Conservation (phyloP, 1,140 invertebrate genomes). For the Leucophenga varia region DNA sequence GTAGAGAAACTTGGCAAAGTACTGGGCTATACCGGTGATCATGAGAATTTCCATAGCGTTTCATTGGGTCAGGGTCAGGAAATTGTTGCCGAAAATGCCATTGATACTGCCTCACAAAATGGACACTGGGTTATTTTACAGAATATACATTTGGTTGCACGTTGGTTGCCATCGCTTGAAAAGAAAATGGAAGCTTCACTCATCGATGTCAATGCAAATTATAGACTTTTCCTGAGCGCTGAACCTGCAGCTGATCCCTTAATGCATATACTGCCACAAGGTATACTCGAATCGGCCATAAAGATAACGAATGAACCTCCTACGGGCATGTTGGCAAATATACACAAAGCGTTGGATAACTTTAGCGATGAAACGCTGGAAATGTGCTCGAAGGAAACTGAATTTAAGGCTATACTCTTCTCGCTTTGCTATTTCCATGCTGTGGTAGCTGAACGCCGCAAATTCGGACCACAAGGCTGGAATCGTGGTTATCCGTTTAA, state of each 20-base stretch:
- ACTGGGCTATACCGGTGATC: slow-evolving; percentile 78
- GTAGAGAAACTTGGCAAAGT: slow-evolving; percentile 75
- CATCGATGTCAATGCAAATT: slow-evolving; percentile 70
- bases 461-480: slow-evolving; percentile 95
- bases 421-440: slow-evolving; percentile 95
- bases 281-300: slow-evolving; percentile 89
- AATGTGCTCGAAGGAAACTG: slow-evolving; percentile 88
- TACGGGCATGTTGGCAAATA: slow-evolving; percentile 90
- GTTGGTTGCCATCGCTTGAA: slow-evolving; percentile 84
- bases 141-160: slow-evolving; percentile 90
- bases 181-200: slow-evolving; percentile 84
- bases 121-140: slow-evolving; percentile 93
- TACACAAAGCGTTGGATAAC: slow-evolving; percentile 92
- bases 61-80: slow-evolving; percentile 95
- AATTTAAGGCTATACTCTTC: slow-evolving; percentile 92
- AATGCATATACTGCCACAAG: slow-evolving; percentile 67
- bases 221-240: slow-evolving; percentile 66
- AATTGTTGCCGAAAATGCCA: slow-evolving; percentile 82
- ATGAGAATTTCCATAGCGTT: slow-evolving; percentile 88
- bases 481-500: slow-evolving; percentile 80
- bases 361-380: slow-evolving; percentile 93
- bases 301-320: slow-evolving; percentile 97
- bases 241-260: slow-evolving; percentile 61
- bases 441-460: slow-evolving; percentile 86
- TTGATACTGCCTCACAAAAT: slow-evolving; percentile 72